Percentiles rank a stretch among this genome's conserved stretches.
Evolutionary conservation across 2,888 invertebrate genomes (phyloP).

Genomic region (Crematogaster levior): DNA sequence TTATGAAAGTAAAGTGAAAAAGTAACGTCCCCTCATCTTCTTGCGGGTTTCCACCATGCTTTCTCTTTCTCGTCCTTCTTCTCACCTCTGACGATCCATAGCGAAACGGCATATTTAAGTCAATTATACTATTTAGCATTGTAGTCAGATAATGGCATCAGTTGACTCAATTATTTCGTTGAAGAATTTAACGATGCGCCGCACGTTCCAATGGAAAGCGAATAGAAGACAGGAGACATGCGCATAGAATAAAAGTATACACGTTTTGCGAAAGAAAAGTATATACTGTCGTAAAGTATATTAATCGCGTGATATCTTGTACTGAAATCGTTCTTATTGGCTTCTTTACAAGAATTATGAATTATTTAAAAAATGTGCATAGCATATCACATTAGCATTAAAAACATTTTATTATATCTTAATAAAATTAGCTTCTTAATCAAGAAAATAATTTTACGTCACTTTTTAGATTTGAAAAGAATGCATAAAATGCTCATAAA

Average conservation of each 20-base stretch:
- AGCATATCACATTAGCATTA: not conserved
- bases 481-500: not conserved
- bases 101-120: slow-evolving; percentile 79
- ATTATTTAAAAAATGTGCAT: not conserved
- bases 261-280: not conserved
- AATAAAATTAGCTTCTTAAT: not conserved
- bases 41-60: slow-evolving; percentile 13
- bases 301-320: not conserved
- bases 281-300: not conserved
- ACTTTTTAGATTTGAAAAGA: not conserved
- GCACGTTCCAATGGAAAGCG: slow-evolving; percentile 53
- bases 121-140: slow-evolving; percentile 83
- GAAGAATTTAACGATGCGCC: slow-evolving; percentile 62
- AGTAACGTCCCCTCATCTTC: slow-evolving; percentile 78
- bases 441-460: not conserved
- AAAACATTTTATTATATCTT: not conserved
- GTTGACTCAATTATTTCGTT: slow-evolving; percentile 78
- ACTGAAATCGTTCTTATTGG: not conserved
- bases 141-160: slow-evolving; percentile 79
- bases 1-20: slow-evolving; percentile 85
- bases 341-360: not conserved
- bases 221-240: not conserved
- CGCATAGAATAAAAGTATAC: not conserved
- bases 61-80: slow-evolving; percentile 36
- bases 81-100: slow-evolving; percentile 52